Percentiles rank a stretch among this genome's conserved stretches.
These are phyloP conservation scores for Nesidiocoris tenuis DNA, from an alignment of 2,888 invertebrate species.

Conservation along the genomic window DNA sequence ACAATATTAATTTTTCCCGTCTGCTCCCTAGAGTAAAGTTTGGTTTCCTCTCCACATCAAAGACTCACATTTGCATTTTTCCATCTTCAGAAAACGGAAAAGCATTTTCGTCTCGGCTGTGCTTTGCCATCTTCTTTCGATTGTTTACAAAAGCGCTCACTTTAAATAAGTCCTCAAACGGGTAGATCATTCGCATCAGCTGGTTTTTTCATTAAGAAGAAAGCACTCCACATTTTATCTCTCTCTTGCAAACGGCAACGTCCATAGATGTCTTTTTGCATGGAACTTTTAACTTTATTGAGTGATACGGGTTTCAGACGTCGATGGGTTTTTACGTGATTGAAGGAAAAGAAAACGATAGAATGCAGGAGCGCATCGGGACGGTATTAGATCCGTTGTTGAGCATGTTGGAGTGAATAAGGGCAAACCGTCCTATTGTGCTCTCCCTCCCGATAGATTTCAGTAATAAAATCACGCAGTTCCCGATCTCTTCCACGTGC, in stretches of 20 bases:
- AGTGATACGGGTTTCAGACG: slow-evolving; percentile 36
- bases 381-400: background rate
- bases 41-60: slow-evolving; percentile 42
- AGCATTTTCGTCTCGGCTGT: background rate
- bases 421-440: too few relatives aligned
- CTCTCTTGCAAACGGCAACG: background rate
- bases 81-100: slow-evolving; percentile 33
- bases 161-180: slow-evolving; percentile 42
- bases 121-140: slow-evolving; percentile 13
- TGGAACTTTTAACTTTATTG: slow-evolving; percentile 42
- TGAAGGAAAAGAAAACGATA: slow-evolving; percentile 15
- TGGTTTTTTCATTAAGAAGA: slow-evolving; percentile 42
- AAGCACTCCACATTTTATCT: slow-evolving; percentile 19
- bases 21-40: slow-evolving; percentile 23
- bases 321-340: slow-evolving; percentile 41
- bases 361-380: background rate
- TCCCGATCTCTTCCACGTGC: background rate
- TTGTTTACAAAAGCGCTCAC: slow-evolving; percentile 41
- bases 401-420: background rate
- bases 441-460: slow-evolving; percentile 4
- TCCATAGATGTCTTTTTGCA: slow-evolving; percentile 24
- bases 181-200: slow-evolving; percentile 43
- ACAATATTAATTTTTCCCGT: slow-evolving; percentile 39
- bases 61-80: slow-evolving; percentile 41
- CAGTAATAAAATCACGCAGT: slow-evolving; percentile 38